Evolutionary conservation across 92 coral and sea anemone species (phyloP).

Genomic region (Paramuricea clavata): DNA sequence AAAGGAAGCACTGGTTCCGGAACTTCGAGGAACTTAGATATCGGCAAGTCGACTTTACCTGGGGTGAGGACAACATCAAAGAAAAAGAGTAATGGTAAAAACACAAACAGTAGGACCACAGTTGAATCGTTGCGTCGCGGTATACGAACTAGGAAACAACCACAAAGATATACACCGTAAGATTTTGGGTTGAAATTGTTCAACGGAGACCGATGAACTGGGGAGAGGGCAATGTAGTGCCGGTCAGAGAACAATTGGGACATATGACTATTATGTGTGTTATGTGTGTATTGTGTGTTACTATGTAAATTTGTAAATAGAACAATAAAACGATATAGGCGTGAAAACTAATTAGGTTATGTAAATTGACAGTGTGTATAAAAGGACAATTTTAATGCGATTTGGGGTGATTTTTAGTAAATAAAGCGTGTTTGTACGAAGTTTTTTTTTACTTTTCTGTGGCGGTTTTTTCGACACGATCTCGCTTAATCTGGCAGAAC

Average conservation of each 20-base stretch:
- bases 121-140: background rate
- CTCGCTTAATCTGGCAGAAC: no score
- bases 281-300: no score
- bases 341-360: no score
- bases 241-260: background rate
- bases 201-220: conserved; percentile 23
- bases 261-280: background rate
- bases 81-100: background rate
- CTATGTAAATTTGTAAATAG: no score
- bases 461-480: no score
- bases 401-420: no score
- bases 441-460: no score
- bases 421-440: no score
- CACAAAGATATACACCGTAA: background rate
- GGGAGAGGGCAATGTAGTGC: conserved; percentile 29
- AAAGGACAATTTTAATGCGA: no score
- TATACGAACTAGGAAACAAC: background rate
- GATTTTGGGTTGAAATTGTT: background rate
- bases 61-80: background rate
- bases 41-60: conserved; percentile 13
- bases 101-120: background rate
- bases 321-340: no score
- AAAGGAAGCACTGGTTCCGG: background rate
- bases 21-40: background rate
- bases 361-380: no score